Evolutionary conservation across 2,797 vertebrate genomes (phyloP).

Genomic region (Arctocebus calabarensis): DNA sequence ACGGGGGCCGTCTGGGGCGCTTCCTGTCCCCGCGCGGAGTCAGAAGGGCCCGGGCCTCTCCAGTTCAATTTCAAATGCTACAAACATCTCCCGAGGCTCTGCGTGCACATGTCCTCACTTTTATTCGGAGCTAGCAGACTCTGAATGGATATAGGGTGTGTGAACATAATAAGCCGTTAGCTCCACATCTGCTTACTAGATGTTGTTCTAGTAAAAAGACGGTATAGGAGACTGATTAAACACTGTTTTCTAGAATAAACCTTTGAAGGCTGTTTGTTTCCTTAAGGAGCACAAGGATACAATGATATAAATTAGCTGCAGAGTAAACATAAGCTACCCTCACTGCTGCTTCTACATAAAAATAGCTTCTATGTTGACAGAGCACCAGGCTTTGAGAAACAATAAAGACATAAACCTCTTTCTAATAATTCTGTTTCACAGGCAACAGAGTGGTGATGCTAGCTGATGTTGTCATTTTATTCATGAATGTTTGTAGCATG

Average conservation of each 20-base stretch:
- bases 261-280: conserved; percentile 60
- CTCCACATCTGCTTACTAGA: conserved; percentile 74
- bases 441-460: background rate
- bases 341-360: background rate
- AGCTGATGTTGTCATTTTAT: background rate
- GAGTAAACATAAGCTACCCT: background rate
- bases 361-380: background rate
- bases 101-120: conserved; percentile 79
- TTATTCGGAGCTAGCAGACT: conserved; percentile 74
- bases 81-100: conserved; percentile 67
- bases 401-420: conserved; percentile 19
- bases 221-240: conserved; percentile 61
- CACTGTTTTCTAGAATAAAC: conserved; percentile 64
- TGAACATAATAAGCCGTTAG: conserved; percentile 80
- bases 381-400: background rate
- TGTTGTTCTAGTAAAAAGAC: conserved; percentile 56
- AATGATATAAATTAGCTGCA: conserved; percentile 27
- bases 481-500: background rate
- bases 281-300: background rate
- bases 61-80: conserved; percentile 79
- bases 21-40: conserved; percentile 85
- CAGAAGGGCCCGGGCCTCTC: conserved; percentile 78
- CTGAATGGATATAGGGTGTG: conserved; percentile 73
- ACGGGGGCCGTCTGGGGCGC: conserved; percentile 86
- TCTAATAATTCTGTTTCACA: conserved; percentile 49